These are phyloP conservation scores for Danionella dracula DNA, from an alignment of 2,797 vertebrate genomes.

Conservation along the genomic window DNA sequence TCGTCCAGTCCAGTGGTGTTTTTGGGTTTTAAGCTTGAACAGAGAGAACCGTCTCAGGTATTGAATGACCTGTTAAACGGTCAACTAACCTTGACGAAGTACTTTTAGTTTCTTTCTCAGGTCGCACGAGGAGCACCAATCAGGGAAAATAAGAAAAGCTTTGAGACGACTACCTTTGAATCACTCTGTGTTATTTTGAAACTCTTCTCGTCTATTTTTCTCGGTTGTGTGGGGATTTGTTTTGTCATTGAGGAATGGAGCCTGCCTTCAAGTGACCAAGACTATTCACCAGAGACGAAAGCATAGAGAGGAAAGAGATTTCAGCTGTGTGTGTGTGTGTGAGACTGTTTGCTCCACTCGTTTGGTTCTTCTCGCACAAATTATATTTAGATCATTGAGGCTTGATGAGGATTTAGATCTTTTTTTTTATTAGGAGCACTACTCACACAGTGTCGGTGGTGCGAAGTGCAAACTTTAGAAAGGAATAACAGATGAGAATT, in stretches of 20 bases:
- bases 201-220: constrained; percentile 8
- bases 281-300: constrained; percentile 19
- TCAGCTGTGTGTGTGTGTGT: not conserved
- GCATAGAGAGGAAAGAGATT: constrained; percentile 18
- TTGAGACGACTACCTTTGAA: not conserved
- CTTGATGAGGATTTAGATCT: constrained; percentile 9
- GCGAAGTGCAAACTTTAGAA: constrained; percentile 15
- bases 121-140: not conserved
- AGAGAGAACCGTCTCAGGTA: too few relatives aligned
- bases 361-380: constrained; percentile 7
- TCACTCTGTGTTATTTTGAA: not conserved
- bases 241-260: constrained; percentile 36
- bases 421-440: not conserved
- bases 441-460: not conserved
- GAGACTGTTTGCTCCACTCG: not conserved
- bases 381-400: constrained; percentile 10
- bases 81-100: not conserved
- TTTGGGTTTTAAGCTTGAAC: too few relatives aligned
- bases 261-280: constrained; percentile 31
- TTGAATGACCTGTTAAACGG: too few relatives aligned
- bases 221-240: constrained; percentile 26
- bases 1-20: too few relatives aligned
- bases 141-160: not conserved
- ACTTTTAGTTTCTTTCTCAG: not conserved
- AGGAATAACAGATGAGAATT: constrained; percentile 11